A percentile compares a stretch with the other conserved stretches of the same genome.
Conservation (phyloP, 2,113 vertebrate species). For the Halcyon malimbica region DNA sequence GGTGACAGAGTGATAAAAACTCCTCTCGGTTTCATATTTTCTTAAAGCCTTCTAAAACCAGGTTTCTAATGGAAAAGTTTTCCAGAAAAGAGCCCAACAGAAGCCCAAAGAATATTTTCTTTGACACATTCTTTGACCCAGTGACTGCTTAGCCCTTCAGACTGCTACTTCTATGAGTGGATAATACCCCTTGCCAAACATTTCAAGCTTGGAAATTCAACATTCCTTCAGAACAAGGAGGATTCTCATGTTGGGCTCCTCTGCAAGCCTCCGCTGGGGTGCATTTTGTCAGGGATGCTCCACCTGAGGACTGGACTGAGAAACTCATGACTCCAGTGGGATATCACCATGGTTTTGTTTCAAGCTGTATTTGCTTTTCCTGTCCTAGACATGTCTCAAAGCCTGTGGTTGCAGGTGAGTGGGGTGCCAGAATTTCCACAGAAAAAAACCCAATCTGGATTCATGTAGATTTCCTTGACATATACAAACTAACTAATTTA, state of each 20-base stretch:
- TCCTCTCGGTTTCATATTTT: background rate
- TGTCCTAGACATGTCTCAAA: background rate
- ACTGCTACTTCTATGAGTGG: background rate
- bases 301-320: background rate
- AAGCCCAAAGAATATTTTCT: background rate
- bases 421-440: background rate
- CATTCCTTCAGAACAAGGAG: background rate
- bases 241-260: background rate
- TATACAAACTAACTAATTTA: background rate
- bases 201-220: background rate
- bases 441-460: background rate
- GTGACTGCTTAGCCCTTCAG: background rate
- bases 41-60: background rate
- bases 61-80: constrained; percentile 8
- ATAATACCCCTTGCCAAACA: background rate
- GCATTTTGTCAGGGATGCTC: background rate
- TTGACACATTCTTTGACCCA: background rate
- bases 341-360: background rate
- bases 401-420: background rate
- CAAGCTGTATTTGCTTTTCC: background rate
- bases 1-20: background rate
- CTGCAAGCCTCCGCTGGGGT: background rate
- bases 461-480: background rate
- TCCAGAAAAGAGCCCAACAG: background rate
- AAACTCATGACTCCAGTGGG: background rate